These are phyloP conservation scores for Melikaiella ostensackeni DNA, from an alignment of 2,888 invertebrate species.

Conservation along the genomic window DNA sequence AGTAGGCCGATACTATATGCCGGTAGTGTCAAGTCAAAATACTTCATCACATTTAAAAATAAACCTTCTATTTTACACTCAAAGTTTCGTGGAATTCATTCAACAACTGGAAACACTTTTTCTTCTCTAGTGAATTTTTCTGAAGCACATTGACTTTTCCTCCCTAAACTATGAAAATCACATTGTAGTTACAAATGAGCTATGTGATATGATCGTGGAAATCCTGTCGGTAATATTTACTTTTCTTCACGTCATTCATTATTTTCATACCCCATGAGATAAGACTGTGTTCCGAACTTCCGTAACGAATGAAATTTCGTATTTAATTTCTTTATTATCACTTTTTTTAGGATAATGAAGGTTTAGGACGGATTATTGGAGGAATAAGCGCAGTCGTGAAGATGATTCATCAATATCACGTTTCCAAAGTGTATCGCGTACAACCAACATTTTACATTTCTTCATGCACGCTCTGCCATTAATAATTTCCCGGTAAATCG, in stretches of 20 bases:
- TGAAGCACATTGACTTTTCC: conserved; percentile 32
- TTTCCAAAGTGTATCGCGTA: too few relatives aligned
- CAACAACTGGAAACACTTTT: conserved; percentile 20
- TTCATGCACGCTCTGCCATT: too few relatives aligned
- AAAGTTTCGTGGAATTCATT: neutral
- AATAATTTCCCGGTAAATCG: too few relatives aligned
- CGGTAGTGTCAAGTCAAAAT: neutral
- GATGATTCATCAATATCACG: neutral
- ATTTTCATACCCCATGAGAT: neutral
- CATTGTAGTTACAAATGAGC: conserved; percentile 21
- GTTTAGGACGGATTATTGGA: conserved; percentile 3
- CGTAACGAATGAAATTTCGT: conserved; percentile 12
- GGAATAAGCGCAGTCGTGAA: conserved; percentile 1
- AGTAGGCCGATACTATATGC: too few relatives aligned
- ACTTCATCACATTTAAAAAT: neutral
- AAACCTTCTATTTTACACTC: neutral
- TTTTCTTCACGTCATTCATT: neutral
- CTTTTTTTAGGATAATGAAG: conserved; percentile 17
- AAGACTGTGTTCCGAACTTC: conserved; percentile 31
- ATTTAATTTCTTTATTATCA: conserved; percentile 16
- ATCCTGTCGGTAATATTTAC: neutral
- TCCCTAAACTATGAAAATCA: neutral
- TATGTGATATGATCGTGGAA: neutral
- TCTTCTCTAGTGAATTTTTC: neutral
- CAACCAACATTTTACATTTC: too few relatives aligned